Conservation (phyloP, 2,113 vertebrate genomes). For the Myanophis thanlyinensis region DNA sequence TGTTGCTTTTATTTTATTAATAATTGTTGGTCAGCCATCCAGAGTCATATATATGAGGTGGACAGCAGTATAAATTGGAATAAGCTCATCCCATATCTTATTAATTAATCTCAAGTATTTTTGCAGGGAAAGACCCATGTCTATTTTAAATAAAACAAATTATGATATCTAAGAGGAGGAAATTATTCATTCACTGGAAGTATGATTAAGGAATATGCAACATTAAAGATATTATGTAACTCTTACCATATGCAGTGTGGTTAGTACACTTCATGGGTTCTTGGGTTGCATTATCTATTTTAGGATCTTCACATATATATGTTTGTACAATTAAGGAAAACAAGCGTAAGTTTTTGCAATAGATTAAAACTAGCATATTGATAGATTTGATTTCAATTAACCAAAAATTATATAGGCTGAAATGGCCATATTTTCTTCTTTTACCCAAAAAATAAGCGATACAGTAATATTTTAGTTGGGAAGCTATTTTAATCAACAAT, state of each 20-base stretch:
- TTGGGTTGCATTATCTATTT: slow-evolving; percentile 91
- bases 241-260: slow-evolving; percentile 85
- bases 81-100: background rate
- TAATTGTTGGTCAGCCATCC: background rate
- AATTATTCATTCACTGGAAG: background rate
- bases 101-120: background rate
- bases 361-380: slow-evolving; percentile 43
- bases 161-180: background rate
- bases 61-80: background rate
- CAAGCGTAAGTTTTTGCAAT: slow-evolving; percentile 22
- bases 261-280: slow-evolving; percentile 91
- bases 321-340: slow-evolving; percentile 81
- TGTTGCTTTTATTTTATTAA: background rate
- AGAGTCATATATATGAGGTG: background rate
- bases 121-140: background rate
- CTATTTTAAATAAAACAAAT: background rate
- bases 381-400: slow-evolving; percentile 38
- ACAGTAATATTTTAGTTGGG: slow-evolving; percentile 36
- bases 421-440: slow-evolving; percentile 19
- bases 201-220: background rate
- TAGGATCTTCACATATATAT: slow-evolving; percentile 86
- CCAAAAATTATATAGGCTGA: slow-evolving; percentile 42
- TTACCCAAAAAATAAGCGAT: background rate
- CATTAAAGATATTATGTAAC: slow-evolving; percentile 5
- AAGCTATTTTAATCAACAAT: background rate